Evolutionary conservation across 2,797 vertebrate species (phyloP).

Genomic region (Ptychobarbus kaznakovi): DNA sequence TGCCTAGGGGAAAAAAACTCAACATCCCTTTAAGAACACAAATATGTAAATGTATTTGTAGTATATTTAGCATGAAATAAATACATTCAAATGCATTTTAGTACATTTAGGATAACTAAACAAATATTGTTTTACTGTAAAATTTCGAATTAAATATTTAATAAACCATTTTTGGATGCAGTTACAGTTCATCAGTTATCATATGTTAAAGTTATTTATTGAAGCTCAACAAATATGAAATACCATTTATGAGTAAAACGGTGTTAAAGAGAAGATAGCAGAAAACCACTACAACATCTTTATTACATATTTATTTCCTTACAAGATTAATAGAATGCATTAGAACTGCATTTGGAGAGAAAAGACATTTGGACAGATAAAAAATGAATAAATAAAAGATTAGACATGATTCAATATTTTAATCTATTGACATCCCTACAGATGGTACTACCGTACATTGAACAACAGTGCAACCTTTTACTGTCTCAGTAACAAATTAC

Average conservation of each 20-base stretch:
- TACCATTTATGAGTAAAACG: neutral
- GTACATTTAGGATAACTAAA: neutral
- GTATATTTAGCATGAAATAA: too few species aligned
- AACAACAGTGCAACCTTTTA: neutral
- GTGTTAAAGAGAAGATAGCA: neutral
- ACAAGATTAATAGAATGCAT: neutral
- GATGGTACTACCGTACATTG: neutral
- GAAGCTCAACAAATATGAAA: conserved; percentile 1
- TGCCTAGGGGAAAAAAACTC: too few species aligned
- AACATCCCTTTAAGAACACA: too few species aligned
- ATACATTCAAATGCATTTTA: neutral
- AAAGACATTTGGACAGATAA: neutral
- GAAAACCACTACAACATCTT: neutral
- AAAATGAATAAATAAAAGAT: neutral
- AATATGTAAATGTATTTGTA: too few species aligned
- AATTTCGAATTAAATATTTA: neutral
- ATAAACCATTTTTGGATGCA: neutral
- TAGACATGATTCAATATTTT: neutral
- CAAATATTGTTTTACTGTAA: neutral
- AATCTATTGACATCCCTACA: neutral
- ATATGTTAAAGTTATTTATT: neutral
- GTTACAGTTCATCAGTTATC: neutral
- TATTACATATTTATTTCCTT: conserved; percentile 6
- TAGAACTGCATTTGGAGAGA: neutral
- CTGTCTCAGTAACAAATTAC: neutral